These are phyloP conservation scores for Glossosoma conforme DNA, from an alignment of 1,140 invertebrate genomes.

Conservation along the genomic window DNA sequence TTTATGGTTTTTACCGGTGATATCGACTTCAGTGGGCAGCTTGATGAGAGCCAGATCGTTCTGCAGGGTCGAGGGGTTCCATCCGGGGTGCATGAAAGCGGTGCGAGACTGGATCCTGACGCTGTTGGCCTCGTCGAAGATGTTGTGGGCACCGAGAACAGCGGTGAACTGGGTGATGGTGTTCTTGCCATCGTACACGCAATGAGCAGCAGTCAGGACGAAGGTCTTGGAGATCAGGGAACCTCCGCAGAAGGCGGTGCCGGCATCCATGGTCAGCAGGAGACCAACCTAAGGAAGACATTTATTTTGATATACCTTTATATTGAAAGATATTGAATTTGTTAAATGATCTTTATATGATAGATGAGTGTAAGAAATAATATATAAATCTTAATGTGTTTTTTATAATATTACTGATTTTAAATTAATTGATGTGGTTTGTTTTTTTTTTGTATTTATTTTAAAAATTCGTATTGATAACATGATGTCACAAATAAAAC, in stretches of 20 bases:
- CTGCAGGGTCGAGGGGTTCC: conserved; percentile 39
- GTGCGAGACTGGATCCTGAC: conserved; percentile 39
- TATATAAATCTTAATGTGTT: too few relatives aligned
- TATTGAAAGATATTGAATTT: too few relatives aligned
- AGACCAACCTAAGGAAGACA: conserved; percentile 27
- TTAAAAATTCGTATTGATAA: too few relatives aligned
- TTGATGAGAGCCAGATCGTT: conserved; percentile 56
- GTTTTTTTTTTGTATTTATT: too few relatives aligned
- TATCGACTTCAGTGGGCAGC: conserved; percentile 44
- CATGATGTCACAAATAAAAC: too few relatives aligned
- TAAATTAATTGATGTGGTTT: too few relatives aligned
- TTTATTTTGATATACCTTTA: too few relatives aligned
- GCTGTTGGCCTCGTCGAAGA: conserved; percentile 41
- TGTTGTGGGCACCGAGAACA: conserved; percentile 48
- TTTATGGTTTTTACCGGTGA: too few relatives aligned
- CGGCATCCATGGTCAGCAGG: conserved; percentile 24
- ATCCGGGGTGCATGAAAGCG: conserved; percentile 48
- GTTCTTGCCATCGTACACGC: conserved; percentile 36
- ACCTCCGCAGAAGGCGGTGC: conserved; percentile 55
- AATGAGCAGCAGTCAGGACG: conserved; percentile 58
- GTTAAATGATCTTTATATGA: too few relatives aligned
- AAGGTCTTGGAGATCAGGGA: conserved; percentile 52
- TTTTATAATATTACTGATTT: too few relatives aligned
- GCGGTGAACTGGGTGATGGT: conserved; percentile 32
- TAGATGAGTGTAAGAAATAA: too few relatives aligned